These are phyloP conservation scores for Montipora capitata DNA, from an alignment of 92 coral and sea anemone genomes.

Conservation along the genomic window DNA sequence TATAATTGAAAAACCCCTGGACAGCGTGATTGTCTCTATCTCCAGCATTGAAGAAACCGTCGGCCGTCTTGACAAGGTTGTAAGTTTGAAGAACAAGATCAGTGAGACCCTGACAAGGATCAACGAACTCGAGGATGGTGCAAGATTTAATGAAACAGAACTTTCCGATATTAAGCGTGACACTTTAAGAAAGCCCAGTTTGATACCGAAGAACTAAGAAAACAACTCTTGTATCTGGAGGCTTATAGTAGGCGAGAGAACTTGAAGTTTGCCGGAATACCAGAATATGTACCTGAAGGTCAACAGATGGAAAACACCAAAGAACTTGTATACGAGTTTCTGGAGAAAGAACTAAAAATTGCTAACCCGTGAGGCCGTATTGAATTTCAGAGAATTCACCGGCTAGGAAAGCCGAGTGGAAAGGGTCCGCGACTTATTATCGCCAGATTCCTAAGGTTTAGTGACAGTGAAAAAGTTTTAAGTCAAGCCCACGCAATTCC, in stretches of 20 bases:
- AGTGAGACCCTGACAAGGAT: background rate
- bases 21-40: background rate
- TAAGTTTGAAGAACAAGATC: background rate
- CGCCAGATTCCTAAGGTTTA: background rate
- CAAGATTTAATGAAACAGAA: background rate
- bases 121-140: background rate
- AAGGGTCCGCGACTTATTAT: background rate
- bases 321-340: background rate
- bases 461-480: background rate
- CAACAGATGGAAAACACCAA: conserved; percentile 8
- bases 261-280: conserved; percentile 11
- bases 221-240: background rate
- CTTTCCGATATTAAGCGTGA: background rate
- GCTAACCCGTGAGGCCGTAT: background rate
- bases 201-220: background rate
- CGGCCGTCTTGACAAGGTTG: background rate
- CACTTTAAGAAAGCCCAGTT: background rate
- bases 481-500: background rate
- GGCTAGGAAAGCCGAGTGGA: background rate
- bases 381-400: conserved; percentile 17
- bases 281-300: background rate
- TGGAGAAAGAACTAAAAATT: conserved; percentile 12
- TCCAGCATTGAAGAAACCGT: conserved; percentile 11
- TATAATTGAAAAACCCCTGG: background rate
- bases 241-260: conserved; percentile 1